Conservation (phyloP, 2,797 vertebrate genomes). For the Petrocephalus sullivani region DNA sequence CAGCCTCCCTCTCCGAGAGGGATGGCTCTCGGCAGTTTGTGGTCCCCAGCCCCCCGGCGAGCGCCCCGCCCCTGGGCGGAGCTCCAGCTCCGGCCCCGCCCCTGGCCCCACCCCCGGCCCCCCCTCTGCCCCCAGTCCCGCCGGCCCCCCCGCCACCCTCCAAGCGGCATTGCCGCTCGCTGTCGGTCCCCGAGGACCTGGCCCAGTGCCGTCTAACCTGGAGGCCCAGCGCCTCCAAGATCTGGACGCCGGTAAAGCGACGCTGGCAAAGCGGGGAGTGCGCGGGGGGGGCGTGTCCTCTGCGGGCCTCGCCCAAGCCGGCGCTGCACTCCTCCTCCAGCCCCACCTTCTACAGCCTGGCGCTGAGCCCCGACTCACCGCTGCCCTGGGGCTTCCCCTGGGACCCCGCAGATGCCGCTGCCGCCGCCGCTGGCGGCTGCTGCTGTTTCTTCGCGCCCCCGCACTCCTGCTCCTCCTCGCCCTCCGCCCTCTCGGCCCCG, state of each 20-base stretch:
- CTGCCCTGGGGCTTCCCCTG: slow-evolving; percentile 73
- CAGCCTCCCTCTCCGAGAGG: slow-evolving; percentile 59
- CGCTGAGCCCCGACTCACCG: slow-evolving; percentile 74
- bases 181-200: slow-evolving; percentile 84
- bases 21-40: slow-evolving; percentile 55
- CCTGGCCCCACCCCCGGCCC: slow-evolving; percentile 65
- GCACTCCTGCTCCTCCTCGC: slow-evolving; percentile 67
- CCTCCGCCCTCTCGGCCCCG: slow-evolving; percentile 52
- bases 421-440: slow-evolving; percentile 52
- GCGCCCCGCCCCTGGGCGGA: slow-evolving; percentile 72
- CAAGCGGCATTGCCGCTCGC: slow-evolving; percentile 82
- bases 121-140: slow-evolving; percentile 31
- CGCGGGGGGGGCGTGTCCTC: slow-evolving; percentile 66
- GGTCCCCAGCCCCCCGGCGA: slow-evolving; percentile 66
- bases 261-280: slow-evolving; percentile 60
- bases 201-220: slow-evolving; percentile 84
- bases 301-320: slow-evolving; percentile 75
- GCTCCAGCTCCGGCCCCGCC: slow-evolving; percentile 68
- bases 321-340: slow-evolving; percentile 76
- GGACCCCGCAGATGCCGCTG: slow-evolving; percentile 52
- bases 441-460: slow-evolving; percentile 70
- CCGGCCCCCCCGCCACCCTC: slow-evolving; percentile 59
- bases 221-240: slow-evolving; percentile 81
- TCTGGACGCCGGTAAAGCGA: slow-evolving; percentile 85
- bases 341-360: slow-evolving; percentile 82